phyloP scores from a whole-genome alignment of 1,140 invertebrate genomes.

The Halictus rubicundus region DNA sequence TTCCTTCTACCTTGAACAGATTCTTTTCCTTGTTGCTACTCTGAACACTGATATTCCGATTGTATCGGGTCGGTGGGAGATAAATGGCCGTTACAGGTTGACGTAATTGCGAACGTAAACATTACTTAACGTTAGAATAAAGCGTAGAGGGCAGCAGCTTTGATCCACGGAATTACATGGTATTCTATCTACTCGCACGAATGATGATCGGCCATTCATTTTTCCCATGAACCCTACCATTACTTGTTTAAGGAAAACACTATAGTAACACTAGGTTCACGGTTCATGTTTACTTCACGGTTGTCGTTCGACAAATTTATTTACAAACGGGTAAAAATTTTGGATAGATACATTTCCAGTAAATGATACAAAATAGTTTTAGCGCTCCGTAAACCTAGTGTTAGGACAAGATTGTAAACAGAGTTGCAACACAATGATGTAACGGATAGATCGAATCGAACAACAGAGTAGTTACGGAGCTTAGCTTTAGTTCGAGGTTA shows the following conservation, averaged over 20 bases:
- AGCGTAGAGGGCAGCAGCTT: too few relatives aligned
- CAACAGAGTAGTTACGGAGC: background rate
- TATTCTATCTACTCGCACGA: too few relatives aligned
- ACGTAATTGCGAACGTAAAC: background rate
- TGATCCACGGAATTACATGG: too few relatives aligned
- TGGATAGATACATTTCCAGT: too few relatives aligned
- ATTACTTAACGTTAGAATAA: too few relatives aligned
- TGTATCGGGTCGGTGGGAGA: background rate
- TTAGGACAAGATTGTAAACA: too few relatives aligned
- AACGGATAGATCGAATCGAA: background rate
- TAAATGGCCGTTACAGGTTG: background rate
- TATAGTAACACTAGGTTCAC: background rate
- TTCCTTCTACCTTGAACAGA: conserved; percentile 82
- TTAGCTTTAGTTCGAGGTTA: background rate
- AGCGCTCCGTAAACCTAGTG: too few relatives aligned
- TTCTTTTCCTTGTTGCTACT: background rate
- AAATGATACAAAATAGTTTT: background rate
- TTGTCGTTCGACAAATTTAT: too few relatives aligned
- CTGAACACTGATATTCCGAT: conserved; percentile 1
- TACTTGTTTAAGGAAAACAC: background rate
- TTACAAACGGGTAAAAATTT: too few relatives aligned
- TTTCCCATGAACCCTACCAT: too few relatives aligned
- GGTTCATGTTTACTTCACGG: background rate
- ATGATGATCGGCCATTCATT: too few relatives aligned
- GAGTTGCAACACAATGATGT: too few relatives aligned